phyloP scores from a whole-genome alignment of 1,140 invertebrate genomes.

The Magallana ariakensis region DNA sequence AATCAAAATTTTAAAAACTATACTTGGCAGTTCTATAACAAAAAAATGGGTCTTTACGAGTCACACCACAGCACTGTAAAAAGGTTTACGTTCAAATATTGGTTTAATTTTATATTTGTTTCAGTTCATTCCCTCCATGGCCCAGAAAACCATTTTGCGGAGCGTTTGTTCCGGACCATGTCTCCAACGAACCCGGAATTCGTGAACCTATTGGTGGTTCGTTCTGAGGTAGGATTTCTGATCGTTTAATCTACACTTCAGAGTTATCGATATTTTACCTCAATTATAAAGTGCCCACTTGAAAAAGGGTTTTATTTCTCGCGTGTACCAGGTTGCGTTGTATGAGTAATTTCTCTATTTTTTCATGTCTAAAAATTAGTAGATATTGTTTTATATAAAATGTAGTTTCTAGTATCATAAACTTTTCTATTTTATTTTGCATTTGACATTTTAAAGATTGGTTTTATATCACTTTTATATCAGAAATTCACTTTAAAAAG shows the following conservation, averaged over 20 bases:
- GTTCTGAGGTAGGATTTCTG: constrained; percentile 66
- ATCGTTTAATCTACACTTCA: not conserved
- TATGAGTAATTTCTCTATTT: too few relatives aligned
- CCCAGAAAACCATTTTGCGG: constrained; percentile 63
- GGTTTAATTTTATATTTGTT: not conserved
- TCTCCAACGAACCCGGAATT: constrained; percentile 64
- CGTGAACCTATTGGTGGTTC: constrained; percentile 65
- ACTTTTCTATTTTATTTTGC: too few relatives aligned
- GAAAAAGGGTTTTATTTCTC: too few relatives aligned
- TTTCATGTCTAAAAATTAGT: too few relatives aligned
- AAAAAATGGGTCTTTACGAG: too few relatives aligned
- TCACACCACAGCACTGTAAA: too few relatives aligned
- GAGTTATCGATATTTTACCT: too few relatives aligned
- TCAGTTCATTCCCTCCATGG: constrained; percentile 61
- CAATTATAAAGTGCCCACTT: too few relatives aligned
- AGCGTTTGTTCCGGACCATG: constrained; percentile 67
- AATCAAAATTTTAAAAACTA: not conserved
- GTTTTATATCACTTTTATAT: not conserved
- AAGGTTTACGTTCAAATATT: not conserved
- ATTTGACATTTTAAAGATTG: not conserved
- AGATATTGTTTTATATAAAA: too few relatives aligned
- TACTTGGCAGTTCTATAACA: too few relatives aligned
- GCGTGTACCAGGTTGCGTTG: too few relatives aligned
- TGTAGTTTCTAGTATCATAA: too few relatives aligned
- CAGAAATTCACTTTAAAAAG: not conserved